Conservation (phyloP, 2,797 vertebrate genomes). For the Mus minutoides region DNA sequence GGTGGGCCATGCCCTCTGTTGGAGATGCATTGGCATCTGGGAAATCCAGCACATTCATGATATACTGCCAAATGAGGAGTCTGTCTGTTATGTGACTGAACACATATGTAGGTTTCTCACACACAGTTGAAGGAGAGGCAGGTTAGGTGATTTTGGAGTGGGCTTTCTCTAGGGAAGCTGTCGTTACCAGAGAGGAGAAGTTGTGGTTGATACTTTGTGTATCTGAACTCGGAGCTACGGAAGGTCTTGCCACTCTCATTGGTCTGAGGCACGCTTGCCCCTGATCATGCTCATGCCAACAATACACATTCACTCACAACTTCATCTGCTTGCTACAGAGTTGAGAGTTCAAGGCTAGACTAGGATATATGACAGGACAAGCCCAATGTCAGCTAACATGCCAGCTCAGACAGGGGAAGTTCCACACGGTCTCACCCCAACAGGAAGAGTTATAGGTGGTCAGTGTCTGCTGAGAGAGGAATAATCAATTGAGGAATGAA, state of each 20-base stretch:
- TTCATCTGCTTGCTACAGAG: not conserved
- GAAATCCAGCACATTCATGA: not conserved
- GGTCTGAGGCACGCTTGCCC: not conserved
- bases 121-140: not conserved
- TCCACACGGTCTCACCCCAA: not conserved
- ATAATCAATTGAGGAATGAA: not conserved
- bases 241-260: too few species aligned
- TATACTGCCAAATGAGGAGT: not conserved
- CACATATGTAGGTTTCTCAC: not conserved
- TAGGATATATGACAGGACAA: not conserved
- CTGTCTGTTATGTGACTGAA: not conserved
- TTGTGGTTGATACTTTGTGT: not conserved
- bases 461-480: not conserved
- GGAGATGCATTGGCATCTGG: not conserved
- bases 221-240: not conserved
- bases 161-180: not conserved
- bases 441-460: not conserved
- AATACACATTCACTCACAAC: not conserved
- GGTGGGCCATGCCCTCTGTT: not conserved
- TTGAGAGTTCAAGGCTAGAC: not conserved
- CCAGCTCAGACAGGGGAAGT: not conserved
- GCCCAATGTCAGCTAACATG: not conserved
- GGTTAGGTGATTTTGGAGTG: not conserved
- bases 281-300: not conserved
- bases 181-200: not conserved